A percentile compares a stretch with the other conserved stretches of the same genome.
Conservation (phyloP, 2,113 vertebrate genomes). For the Platichthys stellatus region DNA sequence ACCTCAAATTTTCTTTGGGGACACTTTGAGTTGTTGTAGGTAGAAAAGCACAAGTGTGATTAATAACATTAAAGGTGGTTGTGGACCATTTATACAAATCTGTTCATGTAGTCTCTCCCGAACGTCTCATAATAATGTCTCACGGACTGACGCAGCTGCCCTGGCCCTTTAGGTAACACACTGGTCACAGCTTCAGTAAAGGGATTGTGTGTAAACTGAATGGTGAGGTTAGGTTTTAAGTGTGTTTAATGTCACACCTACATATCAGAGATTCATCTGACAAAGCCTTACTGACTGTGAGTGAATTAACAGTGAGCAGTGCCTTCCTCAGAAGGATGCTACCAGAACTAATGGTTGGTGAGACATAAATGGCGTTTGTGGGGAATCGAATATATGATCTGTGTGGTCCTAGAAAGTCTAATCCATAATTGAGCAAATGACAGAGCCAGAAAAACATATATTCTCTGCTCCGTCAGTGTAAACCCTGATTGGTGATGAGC, state of each 20-base stretch:
- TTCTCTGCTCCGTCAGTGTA: not conserved
- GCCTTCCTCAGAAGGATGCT: not conserved
- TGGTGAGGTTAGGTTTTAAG: not conserved
- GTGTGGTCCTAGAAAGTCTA: not conserved
- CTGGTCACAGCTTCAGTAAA: not conserved
- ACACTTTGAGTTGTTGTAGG: too few species aligned
- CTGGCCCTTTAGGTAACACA: too few species aligned
- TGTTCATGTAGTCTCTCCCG: too few species aligned
- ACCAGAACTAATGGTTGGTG: not conserved
- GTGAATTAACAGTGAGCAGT: not conserved
- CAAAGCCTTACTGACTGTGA: not conserved
- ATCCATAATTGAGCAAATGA: not conserved
- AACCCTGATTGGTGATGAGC: not conserved
- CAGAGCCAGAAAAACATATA: not conserved
- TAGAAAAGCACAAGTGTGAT: too few species aligned
- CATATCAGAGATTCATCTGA: not conserved
- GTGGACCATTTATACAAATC: too few species aligned
- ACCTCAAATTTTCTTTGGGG: too few species aligned
- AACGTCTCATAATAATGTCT: too few species aligned
- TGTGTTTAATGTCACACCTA: not conserved
- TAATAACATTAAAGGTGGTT: too few species aligned
- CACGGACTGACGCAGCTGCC: too few species aligned
- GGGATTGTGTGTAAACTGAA: not conserved
- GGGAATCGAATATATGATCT: not conserved
- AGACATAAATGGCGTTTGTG: not conserved